Percentiles rank a stretch among this genome's conserved stretches.
These are phyloP conservation scores for Scrobipalpa costella DNA, from an alignment of 2,888 invertebrate genomes.

Conservation along the genomic window DNA sequence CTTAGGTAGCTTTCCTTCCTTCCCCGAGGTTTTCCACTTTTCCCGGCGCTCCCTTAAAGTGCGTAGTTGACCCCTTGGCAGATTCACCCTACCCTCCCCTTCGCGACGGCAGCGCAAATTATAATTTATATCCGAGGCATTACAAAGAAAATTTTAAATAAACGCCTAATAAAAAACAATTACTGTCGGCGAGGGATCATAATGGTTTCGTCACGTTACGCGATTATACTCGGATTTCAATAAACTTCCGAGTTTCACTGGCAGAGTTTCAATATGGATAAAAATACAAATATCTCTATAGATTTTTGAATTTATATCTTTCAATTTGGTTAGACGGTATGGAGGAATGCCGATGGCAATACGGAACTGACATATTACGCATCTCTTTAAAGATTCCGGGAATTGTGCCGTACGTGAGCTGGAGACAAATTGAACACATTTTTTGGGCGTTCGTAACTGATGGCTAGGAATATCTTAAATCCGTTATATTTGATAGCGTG, in stretches of 20 bases:
- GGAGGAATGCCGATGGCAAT: slow-evolving; percentile 48
- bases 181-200: slow-evolving; percentile 34
- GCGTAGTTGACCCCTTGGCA: slow-evolving; percentile 60
- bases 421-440: slow-evolving; percentile 58
- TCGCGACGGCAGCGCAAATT: slow-evolving; percentile 54
- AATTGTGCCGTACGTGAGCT: slow-evolving; percentile 59
- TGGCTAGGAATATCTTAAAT: slow-evolving; percentile 53
- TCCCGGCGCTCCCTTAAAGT: slow-evolving; percentile 34
- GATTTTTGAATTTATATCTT: slow-evolving; percentile 29
- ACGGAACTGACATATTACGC: slow-evolving; percentile 56
- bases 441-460: slow-evolving; percentile 52
- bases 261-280: neutral
- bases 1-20: slow-evolving; percentile 37
- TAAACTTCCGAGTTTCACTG: neutral
- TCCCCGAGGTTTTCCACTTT: slow-evolving; percentile 38
- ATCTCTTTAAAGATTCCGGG: slow-evolving; percentile 55
- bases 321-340: slow-evolving; percentile 35
- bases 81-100: slow-evolving; percentile 51
- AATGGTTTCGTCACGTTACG: slow-evolving; percentile 28
- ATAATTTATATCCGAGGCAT: slow-evolving; percentile 57
- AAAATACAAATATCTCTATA: slow-evolving; percentile 19
- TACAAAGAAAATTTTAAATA: slow-evolving; percentile 42
- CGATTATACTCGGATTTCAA: slow-evolving; percentile 29
- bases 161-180: slow-evolving; percentile 43
- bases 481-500: slow-evolving; percentile 44